Evolutionary conservation across 2,888 invertebrate genomes (phyloP).

Genomic region (Tipula lateralis): DNA sequence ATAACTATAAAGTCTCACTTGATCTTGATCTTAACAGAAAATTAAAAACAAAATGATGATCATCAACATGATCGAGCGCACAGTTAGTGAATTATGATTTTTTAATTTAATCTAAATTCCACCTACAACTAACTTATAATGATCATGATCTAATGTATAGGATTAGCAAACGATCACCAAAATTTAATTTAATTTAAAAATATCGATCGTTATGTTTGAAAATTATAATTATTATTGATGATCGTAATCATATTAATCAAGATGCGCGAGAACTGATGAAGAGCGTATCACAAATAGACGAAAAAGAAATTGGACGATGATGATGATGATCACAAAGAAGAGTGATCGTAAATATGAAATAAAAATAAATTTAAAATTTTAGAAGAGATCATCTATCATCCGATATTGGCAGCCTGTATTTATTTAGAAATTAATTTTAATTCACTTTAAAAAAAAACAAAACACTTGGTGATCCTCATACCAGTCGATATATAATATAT

Average conservation of each 20-base stretch:
- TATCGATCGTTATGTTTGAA: background rate
- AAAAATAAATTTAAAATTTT: background rate
- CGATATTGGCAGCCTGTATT: conserved; percentile 24
- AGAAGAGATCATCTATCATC: background rate
- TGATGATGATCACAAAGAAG: background rate
- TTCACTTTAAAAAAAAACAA: background rate
- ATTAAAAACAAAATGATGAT: background rate
- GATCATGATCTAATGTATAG: background rate
- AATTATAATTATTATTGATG: background rate
- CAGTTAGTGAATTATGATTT: background rate
- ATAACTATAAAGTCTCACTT: background rate
- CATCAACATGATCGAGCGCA: background rate
- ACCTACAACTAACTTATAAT: background rate
- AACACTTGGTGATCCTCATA: too few relatives aligned
- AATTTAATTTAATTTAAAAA: background rate
- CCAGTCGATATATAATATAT: too few relatives aligned
- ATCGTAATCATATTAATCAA: background rate
- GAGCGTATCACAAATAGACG: too few relatives aligned
- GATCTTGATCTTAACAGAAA: conserved; percentile 13
- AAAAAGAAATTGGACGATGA: background rate
- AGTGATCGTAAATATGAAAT: background rate
- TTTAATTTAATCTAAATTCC: background rate
- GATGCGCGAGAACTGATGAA: too few relatives aligned
- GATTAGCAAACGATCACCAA: background rate
- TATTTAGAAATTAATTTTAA: conserved; percentile 19